Conservation (phyloP, 2,888 invertebrate species). For the Catonia carolina region DNA sequence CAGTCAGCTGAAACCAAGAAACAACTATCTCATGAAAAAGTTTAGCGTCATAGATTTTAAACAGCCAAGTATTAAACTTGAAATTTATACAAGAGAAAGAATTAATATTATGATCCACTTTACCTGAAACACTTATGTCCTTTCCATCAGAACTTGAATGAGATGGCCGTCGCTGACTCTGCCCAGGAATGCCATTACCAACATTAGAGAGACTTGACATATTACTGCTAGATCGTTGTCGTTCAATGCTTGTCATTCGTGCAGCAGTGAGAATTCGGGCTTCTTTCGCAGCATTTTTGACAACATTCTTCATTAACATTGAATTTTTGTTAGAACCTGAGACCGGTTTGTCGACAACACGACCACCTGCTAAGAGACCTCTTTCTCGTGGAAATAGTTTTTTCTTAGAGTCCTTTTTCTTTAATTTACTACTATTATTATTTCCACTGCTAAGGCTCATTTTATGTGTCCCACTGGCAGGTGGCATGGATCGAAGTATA, state of each 20-base stretch:
- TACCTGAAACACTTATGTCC: conserved; percentile 20
- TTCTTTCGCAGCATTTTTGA: conserved; percentile 39
- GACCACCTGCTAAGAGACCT: conserved; percentile 43
- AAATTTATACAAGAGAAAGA: too few relatives aligned
- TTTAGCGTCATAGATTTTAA: too few relatives aligned
- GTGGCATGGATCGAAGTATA: conserved; percentile 35
- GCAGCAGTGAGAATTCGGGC: conserved; percentile 32
- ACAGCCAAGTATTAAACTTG: too few relatives aligned
- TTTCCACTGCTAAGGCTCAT: conserved; percentile 30
- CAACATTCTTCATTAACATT: conserved; percentile 31
- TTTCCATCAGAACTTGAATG: conserved; percentile 16
- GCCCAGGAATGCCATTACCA: neutral
- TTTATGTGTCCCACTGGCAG: conserved; percentile 32
- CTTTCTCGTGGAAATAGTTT: conserved; percentile 46
- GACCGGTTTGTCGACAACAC: conserved; percentile 42
- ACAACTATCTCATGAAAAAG: too few relatives aligned
- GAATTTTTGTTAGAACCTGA: conserved; percentile 3
- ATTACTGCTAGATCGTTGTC: conserved; percentile 12
- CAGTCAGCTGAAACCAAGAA: too few relatives aligned
- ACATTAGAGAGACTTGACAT: conserved; percentile 15
- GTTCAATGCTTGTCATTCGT: conserved; percentile 17
- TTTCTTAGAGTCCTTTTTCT: conserved; percentile 54
- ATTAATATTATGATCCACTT: too few relatives aligned
- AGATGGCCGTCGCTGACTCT: conserved; percentile 21
- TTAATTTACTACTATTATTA: conserved; percentile 38